Conservation (phyloP, 2,888 invertebrate genomes). For the Phaonia tiefii region DNA sequence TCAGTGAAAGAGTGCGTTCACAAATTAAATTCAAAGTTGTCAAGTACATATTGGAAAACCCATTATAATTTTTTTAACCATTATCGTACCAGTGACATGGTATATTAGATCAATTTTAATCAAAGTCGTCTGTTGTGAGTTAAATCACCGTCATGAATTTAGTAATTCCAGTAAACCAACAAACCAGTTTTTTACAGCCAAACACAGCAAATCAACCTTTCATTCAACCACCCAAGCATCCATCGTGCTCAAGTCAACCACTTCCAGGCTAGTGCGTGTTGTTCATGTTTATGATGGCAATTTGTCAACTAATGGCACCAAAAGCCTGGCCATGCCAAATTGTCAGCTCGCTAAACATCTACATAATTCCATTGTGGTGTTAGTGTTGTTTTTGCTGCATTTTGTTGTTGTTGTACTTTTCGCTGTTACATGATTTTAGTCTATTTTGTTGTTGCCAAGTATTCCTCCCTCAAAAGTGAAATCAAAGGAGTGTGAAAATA, state of each 20-base stretch:
- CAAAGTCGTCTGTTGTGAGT: neutral
- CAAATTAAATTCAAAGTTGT: too few relatives aligned
- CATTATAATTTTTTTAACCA: too few relatives aligned
- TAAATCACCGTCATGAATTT: neutral
- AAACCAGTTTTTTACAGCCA: neutral
- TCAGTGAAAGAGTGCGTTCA: too few relatives aligned
- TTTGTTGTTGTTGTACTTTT: neutral
- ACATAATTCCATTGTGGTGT: neutral
- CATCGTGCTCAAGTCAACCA: too few relatives aligned
- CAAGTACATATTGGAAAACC: too few relatives aligned
- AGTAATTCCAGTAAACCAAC: neutral
- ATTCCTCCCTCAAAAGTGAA: neutral
- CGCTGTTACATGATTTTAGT: neutral
- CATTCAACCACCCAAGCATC: neutral
- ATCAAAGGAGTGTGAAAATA: neutral
- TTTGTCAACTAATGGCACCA: conserved; percentile 55
- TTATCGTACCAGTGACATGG: neutral
- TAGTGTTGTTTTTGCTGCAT: neutral
- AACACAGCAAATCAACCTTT: neutral
- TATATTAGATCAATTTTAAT: conserved; percentile 5
- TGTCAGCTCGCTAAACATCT: conserved; percentile 49
- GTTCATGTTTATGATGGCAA: conserved; percentile 60
- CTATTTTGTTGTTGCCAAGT: neutral
- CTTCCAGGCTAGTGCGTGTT: conserved; percentile 36
- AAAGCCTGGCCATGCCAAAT: conserved; percentile 49